phyloP scores from a whole-genome alignment of 2,888 invertebrate species.

The Zeuzera pyrina region DNA sequence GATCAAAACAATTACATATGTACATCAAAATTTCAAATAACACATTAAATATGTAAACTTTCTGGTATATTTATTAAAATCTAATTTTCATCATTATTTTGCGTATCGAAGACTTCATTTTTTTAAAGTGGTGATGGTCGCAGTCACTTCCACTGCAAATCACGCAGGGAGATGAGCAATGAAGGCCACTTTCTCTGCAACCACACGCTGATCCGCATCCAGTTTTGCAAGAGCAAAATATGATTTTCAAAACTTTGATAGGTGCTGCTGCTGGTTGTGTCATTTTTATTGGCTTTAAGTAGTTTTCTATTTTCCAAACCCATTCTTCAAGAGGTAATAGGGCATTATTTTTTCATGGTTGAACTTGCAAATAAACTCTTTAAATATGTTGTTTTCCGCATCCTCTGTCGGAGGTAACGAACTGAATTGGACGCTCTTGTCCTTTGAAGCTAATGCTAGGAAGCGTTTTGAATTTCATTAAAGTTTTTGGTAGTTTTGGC shows the following conservation, averaged over 20 bases:
- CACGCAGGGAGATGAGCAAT: constrained; percentile 8
- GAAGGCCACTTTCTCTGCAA: constrained; percentile 12
- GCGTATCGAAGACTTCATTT: constrained; percentile 4
- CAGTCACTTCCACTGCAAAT: constrained; percentile 10
- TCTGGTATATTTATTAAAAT: neutral
- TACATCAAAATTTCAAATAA: too few species aligned
- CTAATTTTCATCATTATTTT: neutral
- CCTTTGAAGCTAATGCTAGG: constrained; percentile 13
- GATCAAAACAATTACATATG: too few species aligned
- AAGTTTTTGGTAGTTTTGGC: constrained; percentile 11
- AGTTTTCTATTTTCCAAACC: constrained; percentile 6
- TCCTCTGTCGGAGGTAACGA: too few species aligned
- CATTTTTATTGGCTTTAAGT: constrained; percentile 9
- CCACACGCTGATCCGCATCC: constrained; percentile 12
- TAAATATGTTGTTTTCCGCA: too few species aligned
- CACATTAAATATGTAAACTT: too few species aligned
- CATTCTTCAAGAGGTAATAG: neutral
- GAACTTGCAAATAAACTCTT: too few species aligned
- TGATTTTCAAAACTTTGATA: constrained; percentile 8
- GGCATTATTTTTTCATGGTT: too few species aligned
- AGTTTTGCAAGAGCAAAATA: constrained; percentile 11
- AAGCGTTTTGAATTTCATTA: constrained; percentile 9
- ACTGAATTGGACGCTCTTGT: too few species aligned
- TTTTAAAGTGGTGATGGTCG: constrained; percentile 6
- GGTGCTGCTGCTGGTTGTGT: constrained; percentile 8